Evolutionary conservation across 2,113 vertebrate genomes (phyloP), one percentile per base, ranked within the genome.

Genomic region (Bambusicola thoracicus): DNA sequence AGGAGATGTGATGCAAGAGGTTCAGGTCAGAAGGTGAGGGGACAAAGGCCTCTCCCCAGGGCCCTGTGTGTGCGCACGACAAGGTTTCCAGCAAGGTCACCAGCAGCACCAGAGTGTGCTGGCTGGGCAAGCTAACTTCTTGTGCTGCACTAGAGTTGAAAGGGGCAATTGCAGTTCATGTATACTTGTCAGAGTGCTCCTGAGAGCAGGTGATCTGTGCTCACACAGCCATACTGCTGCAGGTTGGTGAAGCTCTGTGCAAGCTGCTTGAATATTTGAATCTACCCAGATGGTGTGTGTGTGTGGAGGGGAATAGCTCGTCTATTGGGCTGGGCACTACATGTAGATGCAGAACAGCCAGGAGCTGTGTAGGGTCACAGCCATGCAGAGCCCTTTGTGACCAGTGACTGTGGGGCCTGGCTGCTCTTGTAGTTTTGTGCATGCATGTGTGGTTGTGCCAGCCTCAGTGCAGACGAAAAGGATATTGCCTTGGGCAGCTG

Each of bases 361-460:
- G 21, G 16, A 32, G 1, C 25, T 36, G 18, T 38, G 48, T 13
- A 21, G 74, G 51, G 22, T 44, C 27, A 11, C 36, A 76, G 30
- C 40, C 24, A 6, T 9, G 25, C 27, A 55, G 44, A 61, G 24
- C 46, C 24, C 34, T n/a, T 41, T 10, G 6, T 30, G 41, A 29
- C 25, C 9, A 7, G 66, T 13, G 48, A 15, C 3, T 11, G 3
- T 38, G 30, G 55, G 44, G 29, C 38, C 15, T 34, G 38, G 36
- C 27, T 65, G 18, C 67, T 69, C 38, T 59, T 59, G 49, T 46
- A 27, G 61, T 30, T 55, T 16, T 16, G 41, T 4, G 27, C 24
- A 2, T 7, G 17, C 19, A 14, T 0, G 2, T 14, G 15, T 1
- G 7, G n/a, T 24, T 8, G 10, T n/a, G 29, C 36, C 14, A 20